Evolutionary conservation across 2,113 vertebrate species (phyloP).

Genomic region (Gymnocephalus cernua): DNA sequence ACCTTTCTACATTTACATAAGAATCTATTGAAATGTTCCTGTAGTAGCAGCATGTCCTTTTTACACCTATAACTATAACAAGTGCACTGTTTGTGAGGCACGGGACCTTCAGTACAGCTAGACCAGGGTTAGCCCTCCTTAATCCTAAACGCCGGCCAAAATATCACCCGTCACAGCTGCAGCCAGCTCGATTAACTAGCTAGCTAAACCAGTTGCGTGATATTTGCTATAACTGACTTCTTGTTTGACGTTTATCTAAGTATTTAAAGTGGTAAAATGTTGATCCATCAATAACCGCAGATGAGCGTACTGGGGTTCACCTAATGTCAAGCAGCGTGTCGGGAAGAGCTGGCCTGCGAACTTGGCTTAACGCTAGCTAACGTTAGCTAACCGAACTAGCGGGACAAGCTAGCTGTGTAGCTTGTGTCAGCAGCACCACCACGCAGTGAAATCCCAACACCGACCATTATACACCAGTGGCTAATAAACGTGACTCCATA

Average conservation of each 20-base stretch:
- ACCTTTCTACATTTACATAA: neutral
- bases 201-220: neutral
- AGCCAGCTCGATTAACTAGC: neutral
- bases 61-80: neutral
- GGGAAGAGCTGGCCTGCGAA: constrained; percentile 52
- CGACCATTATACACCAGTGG: neutral
- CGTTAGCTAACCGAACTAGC: constrained; percentile 56
- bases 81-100: neutral
- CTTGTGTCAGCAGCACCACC: neutral
- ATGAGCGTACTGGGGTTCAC: neutral
- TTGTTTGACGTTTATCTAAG: too few species aligned
- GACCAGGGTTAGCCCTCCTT: neutral
- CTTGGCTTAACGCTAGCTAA: constrained; percentile 35
- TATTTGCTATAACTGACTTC: too few species aligned
- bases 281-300: neutral
- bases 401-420: constrained; percentile 45
- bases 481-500: neutral
- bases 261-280: rapidly evolving
- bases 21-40: neutral
- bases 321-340: constrained; percentile 30
- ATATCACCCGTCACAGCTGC: constrained; percentile 22
- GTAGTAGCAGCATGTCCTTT: neutral
- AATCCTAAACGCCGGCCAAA: constrained; percentile 34
- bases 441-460: neutral
- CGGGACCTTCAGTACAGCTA: neutral